Conservation (phyloP, 2,113 vertebrate genomes). For the Tragelaphus buxtoni region DNA sequence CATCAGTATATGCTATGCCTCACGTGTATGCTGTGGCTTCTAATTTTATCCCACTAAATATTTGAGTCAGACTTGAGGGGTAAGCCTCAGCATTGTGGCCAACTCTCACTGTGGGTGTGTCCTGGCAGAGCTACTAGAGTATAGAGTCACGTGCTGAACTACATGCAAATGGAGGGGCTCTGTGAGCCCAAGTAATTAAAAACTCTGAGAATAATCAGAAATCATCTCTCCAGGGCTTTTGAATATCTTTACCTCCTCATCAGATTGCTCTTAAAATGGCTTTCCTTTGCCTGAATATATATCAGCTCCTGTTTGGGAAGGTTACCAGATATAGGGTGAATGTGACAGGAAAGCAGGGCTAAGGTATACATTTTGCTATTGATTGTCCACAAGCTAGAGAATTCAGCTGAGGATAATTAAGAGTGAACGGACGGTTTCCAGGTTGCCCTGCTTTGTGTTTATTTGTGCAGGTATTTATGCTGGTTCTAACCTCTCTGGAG, state of each 20-base stretch:
- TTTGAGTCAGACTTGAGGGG: neutral
- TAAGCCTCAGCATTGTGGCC: neutral
- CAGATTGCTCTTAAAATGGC: constrained; percentile 33
- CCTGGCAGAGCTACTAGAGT: neutral
- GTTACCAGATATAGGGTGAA: neutral
- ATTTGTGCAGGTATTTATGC: constrained; percentile 26
- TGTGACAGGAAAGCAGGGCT: neutral
- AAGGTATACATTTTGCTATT: neutral
- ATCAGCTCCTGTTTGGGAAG: neutral
- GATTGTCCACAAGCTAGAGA: neutral
- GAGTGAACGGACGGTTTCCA: neutral
- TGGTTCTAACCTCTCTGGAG: neutral
- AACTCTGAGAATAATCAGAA: constrained; percentile 27
- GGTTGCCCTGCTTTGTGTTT: neutral
- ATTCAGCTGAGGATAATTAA: neutral
- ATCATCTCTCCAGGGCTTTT: constrained; percentile 29
- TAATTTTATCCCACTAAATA: constrained; percentile 11
- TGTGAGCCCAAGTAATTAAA: constrained; percentile 52
- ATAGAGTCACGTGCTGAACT: neutral
- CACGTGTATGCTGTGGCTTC: neutral
- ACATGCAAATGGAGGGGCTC: neutral
- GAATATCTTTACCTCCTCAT: constrained; percentile 40
- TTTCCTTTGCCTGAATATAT: constrained; percentile 38
- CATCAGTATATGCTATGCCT: neutral
- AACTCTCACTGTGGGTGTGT: neutral